Conservation (phyloP, 2,113 vertebrate genomes). For the Tachycineta bicolor region DNA sequence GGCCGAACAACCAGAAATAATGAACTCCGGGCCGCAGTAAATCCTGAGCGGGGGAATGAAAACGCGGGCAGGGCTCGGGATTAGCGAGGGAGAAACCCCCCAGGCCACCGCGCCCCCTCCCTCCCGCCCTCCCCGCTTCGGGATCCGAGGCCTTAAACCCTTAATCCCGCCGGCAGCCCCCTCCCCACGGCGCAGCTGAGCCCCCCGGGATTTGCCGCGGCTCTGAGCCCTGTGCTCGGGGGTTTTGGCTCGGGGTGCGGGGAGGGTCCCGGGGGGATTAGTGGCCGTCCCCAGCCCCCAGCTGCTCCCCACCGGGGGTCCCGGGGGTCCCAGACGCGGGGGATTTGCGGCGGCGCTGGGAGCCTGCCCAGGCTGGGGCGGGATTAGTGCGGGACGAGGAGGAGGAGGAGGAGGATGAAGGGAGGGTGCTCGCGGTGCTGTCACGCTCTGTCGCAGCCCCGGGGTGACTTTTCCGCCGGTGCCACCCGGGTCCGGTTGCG, state of each 20-base stretch:
- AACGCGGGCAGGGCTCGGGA: neutral
- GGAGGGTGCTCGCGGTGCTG: neutral
- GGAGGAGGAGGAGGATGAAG: neutral
- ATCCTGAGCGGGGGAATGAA: neutral
- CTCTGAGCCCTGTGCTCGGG: neutral
- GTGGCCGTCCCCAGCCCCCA: neutral
- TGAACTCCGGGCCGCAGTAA: fast-evolving
- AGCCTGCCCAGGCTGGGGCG: neutral
- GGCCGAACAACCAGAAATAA: neutral
- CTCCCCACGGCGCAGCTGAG: neutral
- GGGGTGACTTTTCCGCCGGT: neutral
- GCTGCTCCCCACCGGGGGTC: fast-evolving
- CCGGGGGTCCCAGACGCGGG: neutral
- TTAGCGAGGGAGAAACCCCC: neutral
- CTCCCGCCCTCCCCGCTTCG: fast-evolving
- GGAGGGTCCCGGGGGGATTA: neutral
- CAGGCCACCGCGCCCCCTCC: fast-evolving
- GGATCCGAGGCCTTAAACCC: neutral
- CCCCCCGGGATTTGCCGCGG: neutral
- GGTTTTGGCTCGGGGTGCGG: neutral
- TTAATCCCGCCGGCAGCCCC: neutral
- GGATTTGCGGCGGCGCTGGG: too few species aligned
- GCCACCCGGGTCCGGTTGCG: neutral
- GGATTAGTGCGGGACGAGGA: neutral
- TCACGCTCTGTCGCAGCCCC: fast-evolving